Percentiles rank a stretch among this genome's conserved stretches.
Evolutionary conservation across 92 coral and sea anemone species (phyloP).

Genomic region (Zoanthus solanderi): DNA sequence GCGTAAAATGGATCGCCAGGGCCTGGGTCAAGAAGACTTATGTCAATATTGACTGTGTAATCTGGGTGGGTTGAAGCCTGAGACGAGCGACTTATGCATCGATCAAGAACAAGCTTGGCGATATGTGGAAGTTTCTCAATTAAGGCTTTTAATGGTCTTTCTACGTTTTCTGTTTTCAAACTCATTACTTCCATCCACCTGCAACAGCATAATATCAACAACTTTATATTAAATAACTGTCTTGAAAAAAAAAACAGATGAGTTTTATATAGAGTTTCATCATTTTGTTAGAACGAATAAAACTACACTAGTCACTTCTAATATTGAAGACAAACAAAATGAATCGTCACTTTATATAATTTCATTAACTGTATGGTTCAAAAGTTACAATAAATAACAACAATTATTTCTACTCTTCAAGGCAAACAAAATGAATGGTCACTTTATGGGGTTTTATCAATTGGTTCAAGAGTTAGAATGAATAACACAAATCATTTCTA

Average conservation of each 20-base stretch:
- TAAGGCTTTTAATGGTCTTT: constrained; percentile 63
- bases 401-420: no score
- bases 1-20: constrained; percentile 70
- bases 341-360: no score
- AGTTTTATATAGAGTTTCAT: background rate
- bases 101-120: constrained; percentile 64
- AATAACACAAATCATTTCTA: no score
- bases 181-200: constrained; percentile 81
- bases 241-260: background rate
- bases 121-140: constrained; percentile 68
- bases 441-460: no score
- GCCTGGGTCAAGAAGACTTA: constrained; percentile 71
- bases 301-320: no score
- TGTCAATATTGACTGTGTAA: constrained; percentile 47
- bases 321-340: no score
- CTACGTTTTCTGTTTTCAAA: constrained; percentile 43
- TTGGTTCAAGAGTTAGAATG: no score
- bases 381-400: no score
- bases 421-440: no score
- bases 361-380: no score
- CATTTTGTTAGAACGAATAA: background rate
- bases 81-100: constrained; percentile 47
- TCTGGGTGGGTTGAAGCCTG: constrained; percentile 62
- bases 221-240: background rate
- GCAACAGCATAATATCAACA: background rate